phyloP scores from a whole-genome alignment of 2,888 invertebrate species.

The Pardosa pseudoannulata region DNA sequence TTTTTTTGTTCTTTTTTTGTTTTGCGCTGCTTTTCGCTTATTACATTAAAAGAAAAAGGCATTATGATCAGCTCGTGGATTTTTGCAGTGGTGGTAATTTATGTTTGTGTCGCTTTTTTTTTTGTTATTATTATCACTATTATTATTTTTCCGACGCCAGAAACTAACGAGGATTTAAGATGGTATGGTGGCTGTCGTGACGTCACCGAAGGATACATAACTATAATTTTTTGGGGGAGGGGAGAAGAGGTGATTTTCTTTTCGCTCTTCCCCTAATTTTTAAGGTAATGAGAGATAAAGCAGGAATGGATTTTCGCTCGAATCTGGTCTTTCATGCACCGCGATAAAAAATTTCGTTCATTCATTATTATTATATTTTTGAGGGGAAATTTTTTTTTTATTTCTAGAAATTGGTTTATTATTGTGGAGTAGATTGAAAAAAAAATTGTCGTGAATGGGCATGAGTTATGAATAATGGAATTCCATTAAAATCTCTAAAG shows the following conservation, averaged over 20 bases:
- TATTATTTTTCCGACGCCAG: too few relatives aligned
- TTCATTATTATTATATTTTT: too few relatives aligned
- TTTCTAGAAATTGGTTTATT: background rate
- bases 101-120: slow-evolving; percentile 41
- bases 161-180: slow-evolving; percentile 44
- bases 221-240: slow-evolving; percentile 55
- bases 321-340: background rate
- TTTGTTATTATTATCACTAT: slow-evolving; percentile 25
- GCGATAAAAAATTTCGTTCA: background rate
- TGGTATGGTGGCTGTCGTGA: slow-evolving; percentile 24
- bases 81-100: slow-evolving; percentile 58
- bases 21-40: slow-evolving; percentile 41
- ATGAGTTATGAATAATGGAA: too few relatives aligned
- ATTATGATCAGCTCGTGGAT: slow-evolving; percentile 50
- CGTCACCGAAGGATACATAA: slow-evolving; percentile 34
- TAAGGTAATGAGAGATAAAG: background rate
- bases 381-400: background rate
- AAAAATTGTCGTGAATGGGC: too few relatives aligned
- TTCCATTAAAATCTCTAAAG: too few relatives aligned
- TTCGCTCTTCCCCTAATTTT: background rate
- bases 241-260: background rate
- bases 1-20: too few relatives aligned
- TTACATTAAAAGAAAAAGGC: slow-evolving; percentile 68
- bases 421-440: too few relatives aligned
- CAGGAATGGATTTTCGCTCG: background rate